Evolutionary conservation across 2,797 vertebrate genomes (phyloP).

Genomic region (Pristis pectinata): DNA sequence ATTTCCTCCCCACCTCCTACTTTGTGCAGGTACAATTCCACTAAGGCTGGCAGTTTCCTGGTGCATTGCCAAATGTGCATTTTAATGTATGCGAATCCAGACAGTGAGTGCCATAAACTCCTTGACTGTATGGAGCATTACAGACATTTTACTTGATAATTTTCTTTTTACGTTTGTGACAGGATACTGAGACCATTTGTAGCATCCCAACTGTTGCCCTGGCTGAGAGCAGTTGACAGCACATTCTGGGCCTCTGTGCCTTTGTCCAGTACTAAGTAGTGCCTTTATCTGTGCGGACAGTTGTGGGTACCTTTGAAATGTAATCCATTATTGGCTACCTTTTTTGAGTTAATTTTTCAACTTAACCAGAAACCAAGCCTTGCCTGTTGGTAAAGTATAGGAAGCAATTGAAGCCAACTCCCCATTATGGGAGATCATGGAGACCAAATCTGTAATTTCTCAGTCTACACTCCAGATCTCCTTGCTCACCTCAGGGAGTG

Average conservation of each 20-base stretch:
- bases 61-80: conserved; percentile 3
- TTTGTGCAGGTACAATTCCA: neutral
- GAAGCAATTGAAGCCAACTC: too few relatives aligned
- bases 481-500: neutral
- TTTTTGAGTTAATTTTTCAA: neutral
- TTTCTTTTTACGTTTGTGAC: neutral
- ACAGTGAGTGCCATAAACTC: neutral
- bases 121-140: conserved; percentile 1
- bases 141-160: neutral
- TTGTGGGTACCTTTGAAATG: neutral
- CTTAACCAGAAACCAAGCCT: neutral
- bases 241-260: neutral
- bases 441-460: neutral
- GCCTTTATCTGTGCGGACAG: neutral
- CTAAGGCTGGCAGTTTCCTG: neutral
- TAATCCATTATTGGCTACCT: neutral
- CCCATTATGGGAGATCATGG: neutral
- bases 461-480: neutral
- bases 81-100: neutral
- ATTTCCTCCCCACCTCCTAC: neutral
- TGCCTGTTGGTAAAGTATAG: neutral
- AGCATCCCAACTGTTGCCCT: neutral
- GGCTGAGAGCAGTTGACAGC: neutral
- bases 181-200: neutral
- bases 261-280: neutral